phyloP scores from a whole-genome alignment of 2,797 vertebrate genomes.

The Chromobotia macracanthus region DNA sequence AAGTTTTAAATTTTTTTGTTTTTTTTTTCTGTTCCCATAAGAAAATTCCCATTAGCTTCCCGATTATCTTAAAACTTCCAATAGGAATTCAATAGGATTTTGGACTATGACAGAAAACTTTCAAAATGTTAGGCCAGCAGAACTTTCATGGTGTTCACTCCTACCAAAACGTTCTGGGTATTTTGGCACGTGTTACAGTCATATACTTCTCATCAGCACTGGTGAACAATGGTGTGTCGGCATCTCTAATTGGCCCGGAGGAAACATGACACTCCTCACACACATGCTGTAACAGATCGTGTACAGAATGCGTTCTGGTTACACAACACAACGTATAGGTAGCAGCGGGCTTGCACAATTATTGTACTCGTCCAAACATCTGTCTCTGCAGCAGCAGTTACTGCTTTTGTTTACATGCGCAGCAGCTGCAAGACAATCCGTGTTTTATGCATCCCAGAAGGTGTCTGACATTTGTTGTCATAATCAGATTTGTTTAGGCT shows the following conservation, averaged over 20 bases:
- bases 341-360: neutral
- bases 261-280: slow-evolving; percentile 27
- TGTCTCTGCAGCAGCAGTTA: slow-evolving; percentile 1
- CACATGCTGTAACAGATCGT: neutral
- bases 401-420: slow-evolving; percentile 6
- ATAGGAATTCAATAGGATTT: too few species aligned
- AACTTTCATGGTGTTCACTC: too few species aligned
- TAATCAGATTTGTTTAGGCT: too few species aligned
- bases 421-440: slow-evolving; percentile 11
- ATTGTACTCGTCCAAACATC: slow-evolving; percentile 30
- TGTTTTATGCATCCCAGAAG: neutral
- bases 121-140: too few species aligned
- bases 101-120: too few species aligned
- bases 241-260: slow-evolving; percentile 6
- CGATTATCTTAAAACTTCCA: too few species aligned
- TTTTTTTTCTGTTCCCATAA: neutral
- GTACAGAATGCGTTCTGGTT: slow-evolving; percentile 2
- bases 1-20: too few species aligned
- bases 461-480: neutral
- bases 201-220: slow-evolving; percentile 10
- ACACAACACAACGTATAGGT: slow-evolving; percentile 30
- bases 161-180: neutral
- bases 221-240: slow-evolving; percentile 2
- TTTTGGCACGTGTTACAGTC: neutral
- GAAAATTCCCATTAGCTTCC: neutral